Percentiles rank a stretch among this genome's conserved stretches.
These are phyloP conservation scores for Pachyrhynchus sulphureomaculatus DNA, from an alignment of 1,140 invertebrate genomes.

Conservation along the genomic window DNA sequence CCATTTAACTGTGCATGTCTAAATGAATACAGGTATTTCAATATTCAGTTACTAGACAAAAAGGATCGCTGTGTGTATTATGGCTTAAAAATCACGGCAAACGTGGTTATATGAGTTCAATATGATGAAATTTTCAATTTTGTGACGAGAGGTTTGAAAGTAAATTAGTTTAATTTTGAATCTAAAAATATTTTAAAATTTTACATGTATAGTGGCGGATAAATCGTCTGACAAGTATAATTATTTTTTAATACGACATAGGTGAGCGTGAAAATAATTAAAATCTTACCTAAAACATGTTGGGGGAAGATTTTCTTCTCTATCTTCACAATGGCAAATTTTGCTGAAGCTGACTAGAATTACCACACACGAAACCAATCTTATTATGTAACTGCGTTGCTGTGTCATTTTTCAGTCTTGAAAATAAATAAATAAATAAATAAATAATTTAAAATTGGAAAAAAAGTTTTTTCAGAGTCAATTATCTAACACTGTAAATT, in stretches of 20 bases:
- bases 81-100: too few species aligned
- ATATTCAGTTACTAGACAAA: too few species aligned
- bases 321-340: slow-evolving; percentile 28
- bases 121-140: slow-evolving; percentile 6
- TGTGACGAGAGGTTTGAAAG: neutral
- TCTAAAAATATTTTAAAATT: too few species aligned
- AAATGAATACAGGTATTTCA: too few species aligned
- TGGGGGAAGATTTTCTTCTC: slow-evolving; percentile 28
- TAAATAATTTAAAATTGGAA: slow-evolving; percentile 4
- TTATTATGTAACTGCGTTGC: slow-evolving; percentile 17
- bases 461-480: neutral
- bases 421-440: neutral
- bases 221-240: too few species aligned
- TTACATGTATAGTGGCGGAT: too few species aligned
- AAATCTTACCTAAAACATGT: slow-evolving; percentile 40
- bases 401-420: slow-evolving; percentile 25
- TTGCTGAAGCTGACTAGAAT: slow-evolving; percentile 32
- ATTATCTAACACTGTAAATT: neutral
- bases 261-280: too few species aligned
- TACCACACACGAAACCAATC: slow-evolving; percentile 28
- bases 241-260: too few species aligned
- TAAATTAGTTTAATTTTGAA: too few species aligned
- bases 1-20: too few species aligned
- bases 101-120: too few species aligned
- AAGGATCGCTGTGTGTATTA: too few species aligned